Percentiles rank a stretch among this genome's conserved stretches.
These are phyloP conservation scores for Malaclemys terrapin DNA, from an alignment of 2,113 vertebrate genomes.

Conservation along the genomic window DNA sequence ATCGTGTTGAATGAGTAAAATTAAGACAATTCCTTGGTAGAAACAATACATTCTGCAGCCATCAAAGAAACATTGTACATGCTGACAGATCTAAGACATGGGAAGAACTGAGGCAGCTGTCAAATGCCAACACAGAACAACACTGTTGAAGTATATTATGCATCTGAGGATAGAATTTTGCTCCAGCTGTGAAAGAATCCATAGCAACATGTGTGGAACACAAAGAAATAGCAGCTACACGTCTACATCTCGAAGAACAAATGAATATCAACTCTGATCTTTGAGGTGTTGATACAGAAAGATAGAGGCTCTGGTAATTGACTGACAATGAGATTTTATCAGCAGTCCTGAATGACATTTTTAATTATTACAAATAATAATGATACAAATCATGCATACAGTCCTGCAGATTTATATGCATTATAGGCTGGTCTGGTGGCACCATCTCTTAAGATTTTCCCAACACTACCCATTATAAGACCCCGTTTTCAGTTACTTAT, in stretches of 20 bases:
- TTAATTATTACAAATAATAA: background rate
- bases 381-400: conserved; percentile 30
- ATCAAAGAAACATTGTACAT: background rate
- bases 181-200: conserved; percentile 16
- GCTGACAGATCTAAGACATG: background rate
- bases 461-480: conserved; percentile 2
- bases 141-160: background rate
- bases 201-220: background rate
- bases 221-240: conserved; percentile 3
- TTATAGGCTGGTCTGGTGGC: background rate
- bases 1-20: background rate
- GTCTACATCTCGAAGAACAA: background rate
- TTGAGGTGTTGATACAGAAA: conserved; percentile 14
- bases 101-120: background rate
- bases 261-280: conserved; percentile 49
- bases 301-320: conserved; percentile 26
- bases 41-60: background rate
- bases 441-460: background rate
- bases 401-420: background rate
- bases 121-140: background rate
- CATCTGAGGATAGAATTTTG: conserved; percentile 20
- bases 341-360: conserved; percentile 4
- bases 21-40: background rate
- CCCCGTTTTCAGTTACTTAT: conserved; percentile 15
- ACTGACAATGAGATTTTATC: conserved; percentile 24